Conservation (phyloP, 2,797 vertebrate genomes). For the Valencia hispanica region DNA sequence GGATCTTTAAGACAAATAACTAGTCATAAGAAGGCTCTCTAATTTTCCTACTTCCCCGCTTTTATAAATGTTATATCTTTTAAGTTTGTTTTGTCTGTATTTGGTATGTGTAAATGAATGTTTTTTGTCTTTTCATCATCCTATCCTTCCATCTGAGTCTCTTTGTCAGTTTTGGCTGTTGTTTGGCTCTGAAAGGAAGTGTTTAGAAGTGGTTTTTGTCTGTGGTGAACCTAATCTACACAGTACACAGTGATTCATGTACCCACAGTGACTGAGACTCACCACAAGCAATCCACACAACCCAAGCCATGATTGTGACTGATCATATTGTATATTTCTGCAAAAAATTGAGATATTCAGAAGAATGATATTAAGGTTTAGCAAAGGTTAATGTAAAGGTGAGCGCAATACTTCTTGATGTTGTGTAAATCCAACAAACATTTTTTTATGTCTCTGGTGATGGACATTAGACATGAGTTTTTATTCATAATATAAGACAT, state of each 20-base stretch:
- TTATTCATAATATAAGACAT: too few relatives aligned
- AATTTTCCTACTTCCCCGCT: conserved; percentile 8
- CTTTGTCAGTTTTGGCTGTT: conserved; percentile 39
- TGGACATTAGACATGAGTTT: too few relatives aligned
- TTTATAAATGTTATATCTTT: conserved; percentile 26
- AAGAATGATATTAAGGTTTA: neutral
- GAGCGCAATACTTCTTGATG: neutral
- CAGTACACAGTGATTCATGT: conserved; percentile 10
- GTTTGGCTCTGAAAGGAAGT: conserved; percentile 17
- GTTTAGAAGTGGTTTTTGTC: conserved; percentile 45
- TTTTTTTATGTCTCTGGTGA: neutral
- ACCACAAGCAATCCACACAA: conserved; percentile 41
- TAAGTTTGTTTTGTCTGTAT: conserved; percentile 43
- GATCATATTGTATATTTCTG: conserved; percentile 3
- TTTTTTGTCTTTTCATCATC: conserved; percentile 37
- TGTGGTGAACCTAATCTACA: conserved; percentile 40
- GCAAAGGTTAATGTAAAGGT: neutral
- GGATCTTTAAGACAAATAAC: neutral
- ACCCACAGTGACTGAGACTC: conserved; percentile 35
- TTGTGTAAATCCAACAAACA: neutral
- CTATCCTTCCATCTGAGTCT: conserved; percentile 16
- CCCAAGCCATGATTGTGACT: conserved; percentile 4
- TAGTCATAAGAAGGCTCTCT: neutral
- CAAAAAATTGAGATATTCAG: neutral
- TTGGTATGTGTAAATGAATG: neutral